phyloP scores from a whole-genome alignment of 2,797 vertebrate genomes.

The Peromyscus eremicus region DNA sequence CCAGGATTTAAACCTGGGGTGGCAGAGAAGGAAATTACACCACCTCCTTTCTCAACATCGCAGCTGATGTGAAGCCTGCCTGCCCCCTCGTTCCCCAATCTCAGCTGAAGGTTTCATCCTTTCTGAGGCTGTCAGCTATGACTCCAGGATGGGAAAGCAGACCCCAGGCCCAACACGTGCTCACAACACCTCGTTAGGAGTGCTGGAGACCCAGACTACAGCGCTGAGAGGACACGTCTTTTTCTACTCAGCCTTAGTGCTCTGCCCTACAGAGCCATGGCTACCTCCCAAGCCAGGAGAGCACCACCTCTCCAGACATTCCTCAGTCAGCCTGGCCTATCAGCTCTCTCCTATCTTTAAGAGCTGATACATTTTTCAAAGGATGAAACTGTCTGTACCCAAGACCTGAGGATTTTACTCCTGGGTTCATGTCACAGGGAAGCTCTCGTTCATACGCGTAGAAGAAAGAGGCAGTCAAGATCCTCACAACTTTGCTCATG shows the following conservation, averaged over 20 bases:
- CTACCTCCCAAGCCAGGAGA: not conserved
- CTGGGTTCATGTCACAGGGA: not conserved
- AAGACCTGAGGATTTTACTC: not conserved
- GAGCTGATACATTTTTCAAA: not conserved
- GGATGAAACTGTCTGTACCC: not conserved
- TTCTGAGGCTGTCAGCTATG: constrained; percentile 50
- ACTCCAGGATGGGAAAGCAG: constrained; percentile 26
- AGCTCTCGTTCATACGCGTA: not conserved
- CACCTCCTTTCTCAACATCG: constrained; percentile 41
- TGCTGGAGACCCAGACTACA: not conserved
- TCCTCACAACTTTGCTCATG: not conserved
- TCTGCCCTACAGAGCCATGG: not conserved
- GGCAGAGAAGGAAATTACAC: not conserved
- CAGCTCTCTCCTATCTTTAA: not conserved
- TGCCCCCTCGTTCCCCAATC: not conserved
- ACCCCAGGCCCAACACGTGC: accelerated
- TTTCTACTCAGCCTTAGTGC: not conserved
- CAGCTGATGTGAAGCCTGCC: not conserved
- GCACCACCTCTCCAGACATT: not conserved
- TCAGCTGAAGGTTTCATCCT: constrained; percentile 55
- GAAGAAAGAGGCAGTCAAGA: not conserved
- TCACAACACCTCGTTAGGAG: not conserved
- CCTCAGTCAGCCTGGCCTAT: not conserved
- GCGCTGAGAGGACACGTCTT: not conserved
- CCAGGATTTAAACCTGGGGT: not conserved